Evolutionary conservation across 2,113 vertebrate genomes (phyloP), one percentile per base, ranked within the genome.

Genomic region (Notiomystis cincta): DNA sequence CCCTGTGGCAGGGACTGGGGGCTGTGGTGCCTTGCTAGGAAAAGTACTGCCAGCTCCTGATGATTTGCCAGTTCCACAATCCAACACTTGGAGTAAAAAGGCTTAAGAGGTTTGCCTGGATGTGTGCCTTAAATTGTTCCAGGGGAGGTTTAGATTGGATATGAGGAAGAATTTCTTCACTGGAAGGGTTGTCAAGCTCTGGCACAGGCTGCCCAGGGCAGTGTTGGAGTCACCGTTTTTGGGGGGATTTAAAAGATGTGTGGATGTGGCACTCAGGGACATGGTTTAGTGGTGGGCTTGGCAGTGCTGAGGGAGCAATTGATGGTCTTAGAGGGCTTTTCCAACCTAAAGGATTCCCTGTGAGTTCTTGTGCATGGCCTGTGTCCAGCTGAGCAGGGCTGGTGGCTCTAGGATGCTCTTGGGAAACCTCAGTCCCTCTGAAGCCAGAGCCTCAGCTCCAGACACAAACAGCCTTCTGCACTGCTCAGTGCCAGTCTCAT

Each of bases 201-300:
- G 27, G 48, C 21, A 28, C 56, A 83, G n/a, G 30, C 42, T 62
- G 56, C 31, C 13, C 56, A 56, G 35, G 31, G n/a, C n/a, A 69
- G 30, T 69, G 30, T 5, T 47, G 47, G 21, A 42, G 18, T 70
- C 56, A 37, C 18, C n/a, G 0, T 62, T 42, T 0, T 0, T 42
- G 62, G 27, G 9, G 38, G 22, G 22, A 37, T 90, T 83, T 83
- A 42, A 70, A 77, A 56, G 22, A 37, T 0, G 0, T 50, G 61
- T 27, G 24, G 0, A 20, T 44, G 31, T 44, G 48, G 13, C 42
- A 24, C 42, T 1, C 62, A 48, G 35, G 62, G 48, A 33, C 6
- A 1, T 19, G 47, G 24, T 3, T 82, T 27, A 35, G 30, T 27
- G 54, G 2, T 76, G 54, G n/a, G 14, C 47, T 37, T 27, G n/a